Evolutionary conservation across 2,113 vertebrate species (phyloP).

Genomic region (Dissostichus mawsoni): DNA sequence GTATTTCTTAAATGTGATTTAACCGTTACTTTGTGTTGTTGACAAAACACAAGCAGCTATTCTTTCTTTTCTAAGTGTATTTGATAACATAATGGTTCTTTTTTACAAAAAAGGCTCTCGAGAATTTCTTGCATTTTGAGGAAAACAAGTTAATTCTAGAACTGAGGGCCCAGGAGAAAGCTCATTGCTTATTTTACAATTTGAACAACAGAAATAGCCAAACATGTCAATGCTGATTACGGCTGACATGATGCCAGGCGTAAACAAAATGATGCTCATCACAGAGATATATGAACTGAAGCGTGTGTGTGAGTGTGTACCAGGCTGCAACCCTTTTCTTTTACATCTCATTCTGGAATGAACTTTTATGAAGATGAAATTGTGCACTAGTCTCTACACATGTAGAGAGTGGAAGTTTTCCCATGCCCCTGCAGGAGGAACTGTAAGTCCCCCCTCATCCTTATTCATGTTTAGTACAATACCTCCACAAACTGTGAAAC

Average conservation of each 20-base stretch:
- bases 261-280: slow-evolving; percentile 44
- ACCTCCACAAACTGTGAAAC: slow-evolving; percentile 35
- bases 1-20: background rate
- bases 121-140: slow-evolving; percentile 9
- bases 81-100: background rate
- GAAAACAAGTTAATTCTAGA: background rate
- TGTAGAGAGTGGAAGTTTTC: slow-evolving; percentile 21
- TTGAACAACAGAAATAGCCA: slow-evolving; percentile 19
- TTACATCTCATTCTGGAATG: slow-evolving; percentile 51
- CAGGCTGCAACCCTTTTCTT: slow-evolving; percentile 19
- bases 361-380: slow-evolving; percentile 63
- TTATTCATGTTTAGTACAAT: slow-evolving; percentile 63
- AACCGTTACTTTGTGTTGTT: background rate
- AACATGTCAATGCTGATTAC: slow-evolving; percentile 46
- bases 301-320: background rate
- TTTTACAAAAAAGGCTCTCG: background rate
- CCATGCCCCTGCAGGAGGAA: slow-evolving; percentile 16
- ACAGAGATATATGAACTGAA: slow-evolving; percentile 37
- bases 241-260: slow-evolving; percentile 23
- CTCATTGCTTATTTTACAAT: slow-evolving; percentile 37
- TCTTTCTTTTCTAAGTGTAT: background rate
- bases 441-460: slow-evolving; percentile 48
- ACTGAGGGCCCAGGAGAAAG: background rate
- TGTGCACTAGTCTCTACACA: slow-evolving; percentile 56
- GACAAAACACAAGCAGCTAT: background rate